These are phyloP conservation scores for Entomyzon cyanotis DNA, from an alignment of 2,113 vertebrate genomes.

Conservation along the genomic window DNA sequence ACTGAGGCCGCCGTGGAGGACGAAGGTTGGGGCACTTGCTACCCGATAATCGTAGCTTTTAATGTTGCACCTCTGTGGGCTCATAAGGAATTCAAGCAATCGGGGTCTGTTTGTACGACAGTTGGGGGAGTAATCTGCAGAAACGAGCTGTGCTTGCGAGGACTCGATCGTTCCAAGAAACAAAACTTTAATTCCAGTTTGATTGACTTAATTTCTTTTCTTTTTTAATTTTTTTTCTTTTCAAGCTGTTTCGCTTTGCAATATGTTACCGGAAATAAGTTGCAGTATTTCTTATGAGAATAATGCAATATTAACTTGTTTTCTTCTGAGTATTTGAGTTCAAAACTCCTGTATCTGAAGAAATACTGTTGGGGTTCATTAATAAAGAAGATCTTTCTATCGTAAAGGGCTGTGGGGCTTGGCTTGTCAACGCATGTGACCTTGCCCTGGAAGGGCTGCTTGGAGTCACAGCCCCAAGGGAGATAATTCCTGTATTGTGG, in stretches of 20 bases:
- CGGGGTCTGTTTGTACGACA: constrained; percentile 78
- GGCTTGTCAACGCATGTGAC: not conserved
- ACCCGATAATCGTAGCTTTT: constrained; percentile 75
- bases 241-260: constrained; percentile 83
- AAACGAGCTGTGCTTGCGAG: constrained; percentile 84
- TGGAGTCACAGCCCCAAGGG: not conserved
- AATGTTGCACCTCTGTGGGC: constrained; percentile 74
- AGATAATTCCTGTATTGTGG: not conserved
- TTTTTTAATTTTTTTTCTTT: constrained; percentile 66
- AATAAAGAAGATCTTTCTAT: constrained; percentile 86
- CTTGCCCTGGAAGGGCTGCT: not conserved
- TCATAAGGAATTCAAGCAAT: constrained; percentile 75
- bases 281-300: constrained; percentile 75
- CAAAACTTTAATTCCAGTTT: constrained; percentile 75
- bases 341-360: constrained; percentile 82
- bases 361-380: constrained; percentile 81
- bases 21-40: constrained; percentile 72
- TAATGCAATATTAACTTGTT: constrained; percentile 82
- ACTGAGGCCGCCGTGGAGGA: constrained; percentile 29
- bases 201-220: constrained; percentile 77
- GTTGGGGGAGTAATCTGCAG: constrained; percentile 80
- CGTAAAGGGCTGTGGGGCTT: constrained; percentile 57
- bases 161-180: constrained; percentile 79
- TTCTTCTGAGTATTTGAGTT: constrained; percentile 81
- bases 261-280: constrained; percentile 79